A percentile compares a stretch with the other conserved stretches of the same genome.
Evolutionary conservation across 2,888 invertebrate genomes (phyloP).

Genomic region (Meandrusa payeni): DNA sequence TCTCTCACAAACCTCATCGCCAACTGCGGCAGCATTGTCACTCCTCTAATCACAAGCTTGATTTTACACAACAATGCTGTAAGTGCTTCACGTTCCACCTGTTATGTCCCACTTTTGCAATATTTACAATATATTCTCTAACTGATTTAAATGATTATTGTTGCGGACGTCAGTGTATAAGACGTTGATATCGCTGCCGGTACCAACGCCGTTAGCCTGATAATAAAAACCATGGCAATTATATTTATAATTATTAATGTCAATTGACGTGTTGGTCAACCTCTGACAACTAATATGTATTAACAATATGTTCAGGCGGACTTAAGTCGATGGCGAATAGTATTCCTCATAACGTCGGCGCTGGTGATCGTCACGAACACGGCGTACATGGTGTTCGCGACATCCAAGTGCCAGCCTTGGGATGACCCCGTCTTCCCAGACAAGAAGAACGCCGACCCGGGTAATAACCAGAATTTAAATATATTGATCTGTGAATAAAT

Average conservation of each 20-base stretch:
- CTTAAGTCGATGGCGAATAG: constrained; percentile 84
- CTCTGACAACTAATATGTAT: no score
- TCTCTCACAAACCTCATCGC: constrained; percentile 88
- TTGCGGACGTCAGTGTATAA: no score
- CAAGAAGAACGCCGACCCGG: constrained; percentile 45
- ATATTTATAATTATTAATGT: no score
- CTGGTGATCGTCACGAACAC: constrained; percentile 82
- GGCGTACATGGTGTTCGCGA: constrained; percentile 85
- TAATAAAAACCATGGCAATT: no score
- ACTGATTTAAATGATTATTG: no score
- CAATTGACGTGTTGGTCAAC: no score
- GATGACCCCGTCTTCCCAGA: constrained; percentile 77
- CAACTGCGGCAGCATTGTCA: constrained; percentile 85
- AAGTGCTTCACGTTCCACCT: constrained; percentile 28
- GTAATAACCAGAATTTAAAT: constrained; percentile 38
- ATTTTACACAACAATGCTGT: constrained; percentile 83
- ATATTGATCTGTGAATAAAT: no score
- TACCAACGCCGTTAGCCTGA: no score
- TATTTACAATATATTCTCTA: no score
- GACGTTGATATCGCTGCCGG: no score
- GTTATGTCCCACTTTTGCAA: no score
- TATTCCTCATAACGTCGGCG: constrained; percentile 85
- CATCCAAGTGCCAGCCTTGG: constrained; percentile 86
- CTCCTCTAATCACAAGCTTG: constrained; percentile 85
- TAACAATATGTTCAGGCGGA: no score